Evolutionary conservation across 92 coral and sea anemone species (phyloP), one percentile per base, ranked within the genome.

Genomic region (Siderastrea radians): DNA sequence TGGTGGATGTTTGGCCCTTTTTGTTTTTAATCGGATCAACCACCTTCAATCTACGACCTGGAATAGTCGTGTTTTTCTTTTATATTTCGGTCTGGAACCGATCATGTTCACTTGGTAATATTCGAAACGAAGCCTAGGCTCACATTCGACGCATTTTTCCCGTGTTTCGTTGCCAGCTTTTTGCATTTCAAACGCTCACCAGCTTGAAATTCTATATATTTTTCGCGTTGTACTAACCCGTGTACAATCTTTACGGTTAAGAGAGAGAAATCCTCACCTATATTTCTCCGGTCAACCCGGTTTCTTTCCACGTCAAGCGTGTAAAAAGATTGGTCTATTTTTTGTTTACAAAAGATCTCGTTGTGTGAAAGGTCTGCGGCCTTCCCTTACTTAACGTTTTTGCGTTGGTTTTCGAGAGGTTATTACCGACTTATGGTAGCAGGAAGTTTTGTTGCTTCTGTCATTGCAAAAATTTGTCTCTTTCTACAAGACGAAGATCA

Each of bases 321-420:
- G 86, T 68, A 82, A 82, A 81, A 82, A 70, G 85, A 82, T 82
- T 77, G 77, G 62, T 85, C 84, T 80, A 79, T 86, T 86, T 92
- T 91, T 92, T 88, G 92, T 88, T 88, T 88, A 87, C 94, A 74
- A 72, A 77, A 79, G 95, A 84, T 87, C 85, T 90, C 86, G 81
- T 84, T 72, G 94, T 68, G 82, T 79, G 83, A 88, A 81, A 95
- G 90, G 88, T 89, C 94, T 86, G 45, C 62, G 71, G 59, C 88
- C 80, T 75, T 81, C 64, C 68, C 58, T 61, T 68, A 47, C 86
- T 62, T 77, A 77, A 47, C 55, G 53, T 68, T 88, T 81, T 59
- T 84, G 84, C 69, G n/a, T 81, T 17, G 80, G 75, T 45, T 61
- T 72, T 79, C 55, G 72, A 69, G 52, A 78, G 84, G 90, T 62